Base-by-base conservation (phyloP, 2,888 invertebrate species). In the Mythimna pallens region DNA sequence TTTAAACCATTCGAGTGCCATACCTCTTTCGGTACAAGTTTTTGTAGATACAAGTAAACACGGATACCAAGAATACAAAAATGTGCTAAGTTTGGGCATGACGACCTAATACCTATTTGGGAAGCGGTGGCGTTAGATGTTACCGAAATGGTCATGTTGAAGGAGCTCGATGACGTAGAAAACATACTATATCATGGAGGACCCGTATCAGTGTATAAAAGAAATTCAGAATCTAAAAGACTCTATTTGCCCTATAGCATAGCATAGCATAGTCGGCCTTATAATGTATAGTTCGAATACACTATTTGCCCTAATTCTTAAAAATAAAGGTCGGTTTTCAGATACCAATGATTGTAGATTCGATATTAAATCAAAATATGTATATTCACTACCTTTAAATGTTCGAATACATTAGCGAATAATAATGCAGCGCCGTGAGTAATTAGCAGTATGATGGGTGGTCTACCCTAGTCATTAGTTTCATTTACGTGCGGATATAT, bases 391-490 rank as follows among this genome's bases (percentile, higher is more conserved):
- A 81, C 75, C 68, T 81, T 73, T 73, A 81, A 80, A 84, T 84
- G 79, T 65, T 69, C 52, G 80, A 78, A 85, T 84, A 84, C 75
- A 82, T 85, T 82, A 84, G 76, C 64, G 20, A 54, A 70, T 73
- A 76, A 82, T 82, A 80, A 84, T 76, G 61, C 76, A 62, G 64
- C 68, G 67, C 72, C 84, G 82, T 84, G 86, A 84, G 82, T 78
- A 76, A 84, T 82, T 82, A 86, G 52, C 40, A 43, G 43, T 30
- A 62, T 70, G 72, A 76, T 70, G 81, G 83, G 85, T 79, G 81
- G 85, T 70, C 73, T 76, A 17, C 65, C 70, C 58, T 75, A 81
- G 65, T 65, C 66, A 67, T 72, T 67, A 71, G 67, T 70, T 68
- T 62, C 58, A 62, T 73, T 73, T 70, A 54, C 12, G 47, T 34